These are phyloP conservation scores for Elysia chlorotica DNA, from an alignment of 1,140 invertebrate species.

Conservation along the genomic window DNA sequence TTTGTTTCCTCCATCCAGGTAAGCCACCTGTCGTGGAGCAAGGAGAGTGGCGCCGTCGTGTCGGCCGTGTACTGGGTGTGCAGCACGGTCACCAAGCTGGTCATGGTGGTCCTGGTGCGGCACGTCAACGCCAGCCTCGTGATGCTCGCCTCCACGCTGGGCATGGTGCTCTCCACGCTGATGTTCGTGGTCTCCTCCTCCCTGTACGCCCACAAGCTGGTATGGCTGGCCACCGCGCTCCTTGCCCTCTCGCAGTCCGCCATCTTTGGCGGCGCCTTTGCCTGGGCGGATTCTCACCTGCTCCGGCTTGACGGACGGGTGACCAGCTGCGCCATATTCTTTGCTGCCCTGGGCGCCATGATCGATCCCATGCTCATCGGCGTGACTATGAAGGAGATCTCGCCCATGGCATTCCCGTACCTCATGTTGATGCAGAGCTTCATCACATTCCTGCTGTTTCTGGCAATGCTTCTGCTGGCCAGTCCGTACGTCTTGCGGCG, in stretches of 20 bases:
- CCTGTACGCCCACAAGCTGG: not conserved
- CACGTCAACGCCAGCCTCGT: not conserved
- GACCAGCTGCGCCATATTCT: not conserved
- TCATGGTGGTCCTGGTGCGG: not conserved
- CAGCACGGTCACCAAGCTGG: not conserved
- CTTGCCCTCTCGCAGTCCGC: conserved; percentile 2
- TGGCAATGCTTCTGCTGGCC: not conserved
- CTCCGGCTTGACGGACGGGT: not conserved
- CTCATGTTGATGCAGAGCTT: not conserved
- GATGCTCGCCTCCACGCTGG: not conserved
- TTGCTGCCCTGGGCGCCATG: conserved; percentile 2
- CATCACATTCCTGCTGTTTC: not conserved
- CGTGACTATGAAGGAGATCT: not conserved
- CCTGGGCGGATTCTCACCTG: conserved; percentile 5
- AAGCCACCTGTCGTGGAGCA: not conserved
- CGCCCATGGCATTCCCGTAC: conserved; percentile 11
- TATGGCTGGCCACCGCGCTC: not conserved
- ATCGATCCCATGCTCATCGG: not conserved
- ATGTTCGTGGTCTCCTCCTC: not conserved
- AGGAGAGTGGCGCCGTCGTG: not conserved
- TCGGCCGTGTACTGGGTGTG: conserved; percentile 2
- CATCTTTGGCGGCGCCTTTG: conserved; percentile 1
- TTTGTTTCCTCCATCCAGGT: too few relatives aligned
- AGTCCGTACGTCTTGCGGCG: not conserved
- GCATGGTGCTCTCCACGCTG: not conserved